Percentiles rank a stretch among this genome's conserved stretches.
Evolutionary conservation across 1,140 invertebrate species (phyloP).

Genomic region (Trachymyrmex septentrionalis): DNA sequence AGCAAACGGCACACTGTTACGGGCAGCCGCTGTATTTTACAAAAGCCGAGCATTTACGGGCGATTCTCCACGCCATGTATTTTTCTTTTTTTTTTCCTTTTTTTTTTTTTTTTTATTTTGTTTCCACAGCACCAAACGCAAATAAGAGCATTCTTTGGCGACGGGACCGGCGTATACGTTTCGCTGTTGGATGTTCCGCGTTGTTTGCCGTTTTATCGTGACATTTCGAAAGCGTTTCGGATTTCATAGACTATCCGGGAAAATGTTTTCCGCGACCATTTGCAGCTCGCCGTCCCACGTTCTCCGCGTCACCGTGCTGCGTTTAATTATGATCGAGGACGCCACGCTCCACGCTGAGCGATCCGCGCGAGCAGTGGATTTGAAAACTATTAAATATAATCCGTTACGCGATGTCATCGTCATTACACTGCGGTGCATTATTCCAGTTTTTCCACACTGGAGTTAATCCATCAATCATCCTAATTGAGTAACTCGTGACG

Average conservation of each 20-base stretch:
- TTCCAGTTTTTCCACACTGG: background rate
- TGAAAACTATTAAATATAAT: conserved; percentile 42
- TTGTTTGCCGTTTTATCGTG: conserved; percentile 54
- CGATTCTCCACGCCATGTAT: conserved; percentile 44
- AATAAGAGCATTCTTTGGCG: conserved; percentile 60
- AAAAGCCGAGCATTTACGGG: conserved; percentile 31
- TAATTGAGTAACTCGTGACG: background rate
- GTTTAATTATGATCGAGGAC: conserved; percentile 60
- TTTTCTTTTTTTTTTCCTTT: background rate
- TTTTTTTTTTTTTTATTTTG: background rate
- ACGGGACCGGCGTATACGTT: background rate
- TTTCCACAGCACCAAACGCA: conserved; percentile 36
- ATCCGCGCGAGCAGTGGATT: background rate
- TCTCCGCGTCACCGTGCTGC: background rate
- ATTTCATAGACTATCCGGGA: conserved; percentile 57
- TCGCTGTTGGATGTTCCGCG: conserved; percentile 30
- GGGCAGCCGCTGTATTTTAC: conserved; percentile 35
- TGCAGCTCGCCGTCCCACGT: conserved; percentile 14
- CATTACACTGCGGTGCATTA: background rate
- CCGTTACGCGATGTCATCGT: conserved; percentile 12
- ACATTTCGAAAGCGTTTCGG: conserved; percentile 61
- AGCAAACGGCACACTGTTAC: conserved; percentile 42
- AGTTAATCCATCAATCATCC: conserved; percentile 29
- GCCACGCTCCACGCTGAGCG: background rate
- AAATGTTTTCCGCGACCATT: conserved; percentile 41